Conservation (phyloP, 2,888 invertebrate genomes). For the Clunio marinus region DNA sequence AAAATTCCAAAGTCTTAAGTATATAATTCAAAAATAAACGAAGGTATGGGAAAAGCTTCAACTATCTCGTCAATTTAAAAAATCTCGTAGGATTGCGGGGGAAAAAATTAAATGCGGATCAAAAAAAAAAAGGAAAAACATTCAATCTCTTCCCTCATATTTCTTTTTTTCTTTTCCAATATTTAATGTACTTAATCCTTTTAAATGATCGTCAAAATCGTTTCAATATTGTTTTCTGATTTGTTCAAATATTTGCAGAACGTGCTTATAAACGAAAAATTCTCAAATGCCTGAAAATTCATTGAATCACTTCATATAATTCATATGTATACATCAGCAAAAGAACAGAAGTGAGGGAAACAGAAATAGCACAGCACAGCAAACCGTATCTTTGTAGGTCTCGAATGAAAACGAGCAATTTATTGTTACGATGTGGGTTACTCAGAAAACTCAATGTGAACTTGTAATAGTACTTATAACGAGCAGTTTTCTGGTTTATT, state of each 20-base stretch:
- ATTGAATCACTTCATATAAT: conserved; percentile 37
- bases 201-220: conserved; percentile 39
- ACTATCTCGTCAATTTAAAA: background rate
- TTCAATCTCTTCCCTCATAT: conserved; percentile 1
- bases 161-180: conserved; percentile 20
- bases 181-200: conserved; percentile 39
- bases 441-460: no score
- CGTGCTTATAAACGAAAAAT: conserved; percentile 34
- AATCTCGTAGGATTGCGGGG: background rate
- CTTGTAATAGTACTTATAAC: no score
- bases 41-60: background rate
- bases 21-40: background rate
- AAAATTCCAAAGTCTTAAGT: background rate
- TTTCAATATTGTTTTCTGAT: conserved; percentile 40
- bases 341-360: background rate
- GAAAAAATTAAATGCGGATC: background rate
- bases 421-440: no score
- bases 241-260: conserved; percentile 40
- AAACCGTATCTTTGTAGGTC: no score
- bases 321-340: conserved; percentile 15
- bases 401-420: no score
- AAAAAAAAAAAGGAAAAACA: conserved; percentile 7
- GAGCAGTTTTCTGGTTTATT: no score
- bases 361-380: no score
- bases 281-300: background rate